A percentile compares a stretch with the other conserved stretches of the same genome.
These are phyloP conservation scores for Hydrolagus affinis DNA, from an alignment of 2,113 vertebrate genomes.

Conservation along the genomic window DNA sequence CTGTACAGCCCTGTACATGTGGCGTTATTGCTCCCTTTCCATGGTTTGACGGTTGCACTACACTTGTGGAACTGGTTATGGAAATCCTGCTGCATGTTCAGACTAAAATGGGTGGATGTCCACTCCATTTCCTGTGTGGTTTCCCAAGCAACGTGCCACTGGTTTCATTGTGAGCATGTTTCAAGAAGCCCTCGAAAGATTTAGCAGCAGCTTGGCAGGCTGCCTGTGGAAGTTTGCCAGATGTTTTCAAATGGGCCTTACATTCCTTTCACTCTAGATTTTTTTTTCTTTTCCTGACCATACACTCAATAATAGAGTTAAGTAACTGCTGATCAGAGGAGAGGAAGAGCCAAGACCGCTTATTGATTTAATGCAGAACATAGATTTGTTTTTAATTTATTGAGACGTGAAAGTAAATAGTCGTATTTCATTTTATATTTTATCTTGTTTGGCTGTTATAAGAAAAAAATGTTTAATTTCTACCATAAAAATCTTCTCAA, in stretches of 20 bases:
- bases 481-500: background rate
- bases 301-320: conserved; percentile 60
- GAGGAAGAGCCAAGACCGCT: conserved; percentile 51
- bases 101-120: conserved; percentile 49
- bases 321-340: conserved; percentile 49
- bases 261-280: conserved; percentile 62
- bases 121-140: conserved; percentile 62
- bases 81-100: background rate
- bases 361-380: conserved; percentile 51
- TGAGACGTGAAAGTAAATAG: conserved; percentile 8
- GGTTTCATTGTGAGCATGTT: conserved; percentile 58
- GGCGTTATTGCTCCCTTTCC: background rate
- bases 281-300: conserved; percentile 47
- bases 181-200: conserved; percentile 50
- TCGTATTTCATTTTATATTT: background rate
- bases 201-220: conserved; percentile 65
- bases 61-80: background rate
- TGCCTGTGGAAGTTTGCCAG: conserved; percentile 66
- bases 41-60: background rate
- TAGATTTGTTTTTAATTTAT: conserved; percentile 42
- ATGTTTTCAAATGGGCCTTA: conserved; percentile 63
- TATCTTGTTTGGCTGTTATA: too few relatives aligned
- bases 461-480: too few relatives aligned
- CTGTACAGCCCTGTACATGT: background rate
- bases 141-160: conserved; percentile 62